These are phyloP conservation scores for Andrena camellia DNA, from an alignment of 2,888 invertebrate species.

Conservation along the genomic window DNA sequence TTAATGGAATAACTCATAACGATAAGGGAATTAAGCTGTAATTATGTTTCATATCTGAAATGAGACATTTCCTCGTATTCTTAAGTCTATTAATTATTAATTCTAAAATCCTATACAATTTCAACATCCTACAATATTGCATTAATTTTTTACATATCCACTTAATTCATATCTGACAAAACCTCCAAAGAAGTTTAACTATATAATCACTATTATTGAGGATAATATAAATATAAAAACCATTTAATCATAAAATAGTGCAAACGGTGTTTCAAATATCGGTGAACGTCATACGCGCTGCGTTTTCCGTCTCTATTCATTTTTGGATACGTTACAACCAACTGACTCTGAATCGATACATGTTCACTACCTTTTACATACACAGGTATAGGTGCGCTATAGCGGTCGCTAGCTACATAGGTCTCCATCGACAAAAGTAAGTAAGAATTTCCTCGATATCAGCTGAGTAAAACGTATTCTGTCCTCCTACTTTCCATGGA, in stretches of 20 bases:
- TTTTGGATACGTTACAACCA: neutral
- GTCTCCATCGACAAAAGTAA: slow-evolving; percentile 18
- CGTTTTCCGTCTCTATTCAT: neutral
- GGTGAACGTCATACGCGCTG: neutral
- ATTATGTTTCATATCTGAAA: too few relatives aligned
- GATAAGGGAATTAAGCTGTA: too few relatives aligned
- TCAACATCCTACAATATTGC: too few relatives aligned
- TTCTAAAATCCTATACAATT: too few relatives aligned
- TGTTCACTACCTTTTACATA: neutral
- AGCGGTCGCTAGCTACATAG: neutral
- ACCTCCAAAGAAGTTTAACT: too few relatives aligned
- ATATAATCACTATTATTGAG: too few relatives aligned
- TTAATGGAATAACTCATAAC: too few relatives aligned
- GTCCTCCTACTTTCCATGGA: slow-evolving; percentile 26
- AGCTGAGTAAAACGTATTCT: slow-evolving; percentile 14
- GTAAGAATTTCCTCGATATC: slow-evolving; percentile 30
- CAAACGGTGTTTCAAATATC: neutral
- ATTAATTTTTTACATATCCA: too few relatives aligned
- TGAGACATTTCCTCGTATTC: too few relatives aligned
- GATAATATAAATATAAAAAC: neutral
- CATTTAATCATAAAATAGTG: neutral
- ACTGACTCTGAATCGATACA: neutral
- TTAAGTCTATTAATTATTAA: too few relatives aligned
- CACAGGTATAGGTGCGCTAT: slow-evolving; percentile 2
- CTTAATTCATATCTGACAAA: too few relatives aligned